Evolutionary conservation across 2,888 invertebrate species (phyloP), one percentile per base, ranked within the genome.

Genomic region (Deilephila porcellus): DNA sequence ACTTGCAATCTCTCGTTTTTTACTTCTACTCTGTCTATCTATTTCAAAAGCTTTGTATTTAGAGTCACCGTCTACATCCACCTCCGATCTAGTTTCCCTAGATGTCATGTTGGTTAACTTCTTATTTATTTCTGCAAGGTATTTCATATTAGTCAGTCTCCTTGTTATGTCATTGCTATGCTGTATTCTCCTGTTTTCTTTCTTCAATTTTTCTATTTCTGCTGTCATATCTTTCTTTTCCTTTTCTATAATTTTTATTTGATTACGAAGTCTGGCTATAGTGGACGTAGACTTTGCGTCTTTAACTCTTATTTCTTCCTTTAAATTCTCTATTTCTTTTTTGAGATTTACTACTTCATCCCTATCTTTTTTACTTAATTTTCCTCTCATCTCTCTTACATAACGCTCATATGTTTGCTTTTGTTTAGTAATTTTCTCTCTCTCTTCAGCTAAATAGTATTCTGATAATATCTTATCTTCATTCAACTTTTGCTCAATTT

Each of bases 101-200:
- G 85, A 78, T n/a, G 89, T 82, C 83, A 91, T 91, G 53, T 86
- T 81, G 17, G 85, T 81, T 53, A 94, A 85, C 80, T 94, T 94
- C 74, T 96, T 96, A 85, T 97, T 97, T 53, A 98, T 97, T 88
- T 97, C 96, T 82, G 97, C 96, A 76, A 97, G 93, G 88, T 97
- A 96, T 92, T 96, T 97, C 53, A 96, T 96, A 77, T 97, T 97
- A n/a, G 96, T 94, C 62, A 96, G 90, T 75, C 96, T 88, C 76
- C 93, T 86, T 14, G 95, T 90, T 71, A 95, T 93, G 77, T 95
- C 91, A 86, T 96, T 96, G 74, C 95, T 95, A 67, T 95, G 95
- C 76, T 95, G 95, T 72, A 97, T 90, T 83, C 96, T 95, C 76
- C 95, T 95, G 83, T 96, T 97, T 84, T 96, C 96, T 81, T 96